Percentiles rank a stretch among this genome's conserved stretches.
Evolutionary conservation across 1,140 invertebrate genomes (phyloP).

Genomic region (Orchestia grillus): DNA sequence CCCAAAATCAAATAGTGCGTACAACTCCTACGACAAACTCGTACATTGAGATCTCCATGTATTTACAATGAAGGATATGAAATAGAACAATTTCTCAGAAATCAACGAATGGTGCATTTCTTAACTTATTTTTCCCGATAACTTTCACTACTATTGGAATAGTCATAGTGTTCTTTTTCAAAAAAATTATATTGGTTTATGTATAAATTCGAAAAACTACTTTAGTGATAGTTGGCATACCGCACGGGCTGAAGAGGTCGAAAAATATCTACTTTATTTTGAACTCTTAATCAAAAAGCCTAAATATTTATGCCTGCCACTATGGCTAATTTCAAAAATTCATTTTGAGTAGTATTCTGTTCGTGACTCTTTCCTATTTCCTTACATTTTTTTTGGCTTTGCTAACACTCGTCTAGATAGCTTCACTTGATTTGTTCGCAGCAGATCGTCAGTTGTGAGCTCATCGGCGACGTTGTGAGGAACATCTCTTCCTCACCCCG

Average conservation of each 20-base stretch:
- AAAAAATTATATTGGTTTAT: background rate
- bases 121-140: background rate
- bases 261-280: background rate
- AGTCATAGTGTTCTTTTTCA: background rate
- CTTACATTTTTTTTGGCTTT: background rate
- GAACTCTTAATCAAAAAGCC: background rate
- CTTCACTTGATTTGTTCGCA: background rate
- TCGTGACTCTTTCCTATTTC: background rate
- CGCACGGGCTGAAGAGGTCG: background rate
- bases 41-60: no score
- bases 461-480: background rate
- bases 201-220: background rate
- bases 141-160: no score
- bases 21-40: no score
- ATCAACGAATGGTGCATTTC: background rate
- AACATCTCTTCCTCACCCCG: background rate
- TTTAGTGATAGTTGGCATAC: background rate
- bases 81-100: background rate
- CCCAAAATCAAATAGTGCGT: no score
- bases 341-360: background rate
- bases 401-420: background rate
- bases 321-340: background rate
- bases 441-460: background rate
- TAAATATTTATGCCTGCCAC: background rate
- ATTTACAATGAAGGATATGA: background rate